These are phyloP conservation scores for Symphodus melops DNA, from an alignment of 2,113 vertebrate species.

Conservation along the genomic window DNA sequence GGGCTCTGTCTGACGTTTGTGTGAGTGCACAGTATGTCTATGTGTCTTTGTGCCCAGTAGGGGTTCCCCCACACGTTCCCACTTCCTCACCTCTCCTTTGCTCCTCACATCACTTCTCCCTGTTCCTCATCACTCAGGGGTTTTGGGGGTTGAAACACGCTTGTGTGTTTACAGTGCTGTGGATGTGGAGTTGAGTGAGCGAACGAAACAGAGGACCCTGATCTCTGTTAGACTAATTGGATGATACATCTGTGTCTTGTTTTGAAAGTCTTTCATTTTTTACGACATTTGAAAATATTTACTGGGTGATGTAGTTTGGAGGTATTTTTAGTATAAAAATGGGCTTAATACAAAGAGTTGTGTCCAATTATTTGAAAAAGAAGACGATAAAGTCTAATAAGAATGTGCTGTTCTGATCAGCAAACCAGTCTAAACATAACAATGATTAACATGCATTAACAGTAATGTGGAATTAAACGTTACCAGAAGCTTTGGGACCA, in stretches of 20 bases:
- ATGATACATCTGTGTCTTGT: conserved; percentile 27
- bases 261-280: not conserved
- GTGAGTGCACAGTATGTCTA: conserved; percentile 33
- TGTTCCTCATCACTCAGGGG: conserved; percentile 35
- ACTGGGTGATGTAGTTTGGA: conserved; percentile 6
- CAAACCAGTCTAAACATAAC: too few species aligned
- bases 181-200: conserved; percentile 8
- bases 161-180: conserved; percentile 3
- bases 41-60: conserved; percentile 69
- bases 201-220: conserved; percentile 37
- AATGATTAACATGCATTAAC: too few species aligned
- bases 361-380: not conserved
- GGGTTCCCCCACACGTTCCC: conserved; percentile 66
- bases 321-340: not conserved
- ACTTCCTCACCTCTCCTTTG: conserved; percentile 49
- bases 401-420: not conserved
- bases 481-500: too few species aligned
- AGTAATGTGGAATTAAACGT: too few species aligned
- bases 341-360: not conserved
- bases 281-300: not conserved
- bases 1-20: conserved; percentile 68
- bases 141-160: conserved; percentile 5
- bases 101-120: conserved; percentile 50
- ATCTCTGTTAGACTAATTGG: conserved; percentile 45
- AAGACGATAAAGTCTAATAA: not conserved